phyloP scores from a whole-genome alignment of 2,113 vertebrate species.

The Labeo catla region DNA sequence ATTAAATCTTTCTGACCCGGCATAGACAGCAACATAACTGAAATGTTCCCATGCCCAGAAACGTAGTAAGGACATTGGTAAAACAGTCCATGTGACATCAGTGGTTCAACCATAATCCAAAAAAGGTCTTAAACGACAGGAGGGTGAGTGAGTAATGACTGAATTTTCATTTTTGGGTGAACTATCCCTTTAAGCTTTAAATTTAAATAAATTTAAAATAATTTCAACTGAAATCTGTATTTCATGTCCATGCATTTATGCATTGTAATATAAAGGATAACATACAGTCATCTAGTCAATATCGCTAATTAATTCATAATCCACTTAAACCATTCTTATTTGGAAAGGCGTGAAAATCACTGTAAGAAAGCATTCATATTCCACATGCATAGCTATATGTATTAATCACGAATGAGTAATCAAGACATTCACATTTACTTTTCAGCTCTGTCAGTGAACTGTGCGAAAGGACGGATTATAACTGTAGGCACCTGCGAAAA shows the following conservation, averaged over 20 bases:
- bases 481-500: slow-evolving; percentile 20
- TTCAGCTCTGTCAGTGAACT: background rate
- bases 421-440: slow-evolving; percentile 7
- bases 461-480: background rate
- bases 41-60: too few species aligned
- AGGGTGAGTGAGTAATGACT: too few species aligned
- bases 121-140: too few species aligned
- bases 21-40: too few species aligned
- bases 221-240: background rate
- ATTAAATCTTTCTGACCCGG: too few species aligned
- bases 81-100: too few species aligned
- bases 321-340: slow-evolving; percentile 6
- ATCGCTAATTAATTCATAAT: background rate
- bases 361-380: background rate
- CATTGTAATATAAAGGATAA: background rate
- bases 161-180: too few species aligned
- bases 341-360: background rate
- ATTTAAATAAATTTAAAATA: too few species aligned
- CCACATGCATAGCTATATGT: background rate
- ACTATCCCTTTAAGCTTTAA: too few species aligned
- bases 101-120: too few species aligned
- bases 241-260: background rate
- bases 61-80: too few species aligned
- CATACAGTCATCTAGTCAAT: background rate
- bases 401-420: slow-evolving; percentile 7